phyloP scores from a whole-genome alignment of 2,888 invertebrate genomes.

The Leucania comma region DNA sequence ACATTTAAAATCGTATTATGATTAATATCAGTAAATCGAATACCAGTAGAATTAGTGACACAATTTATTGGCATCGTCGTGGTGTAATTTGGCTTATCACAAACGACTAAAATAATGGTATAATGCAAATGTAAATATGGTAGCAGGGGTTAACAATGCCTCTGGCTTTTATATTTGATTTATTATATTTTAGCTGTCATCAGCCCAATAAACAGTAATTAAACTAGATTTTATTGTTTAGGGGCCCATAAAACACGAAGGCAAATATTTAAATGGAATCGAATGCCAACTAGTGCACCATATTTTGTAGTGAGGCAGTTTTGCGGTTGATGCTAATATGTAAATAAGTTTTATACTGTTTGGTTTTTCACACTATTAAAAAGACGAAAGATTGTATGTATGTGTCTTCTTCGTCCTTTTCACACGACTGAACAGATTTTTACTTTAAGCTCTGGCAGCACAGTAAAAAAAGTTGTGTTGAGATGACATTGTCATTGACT shows the following conservation, averaged over 20 bases:
- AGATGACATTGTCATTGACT: too few species aligned
- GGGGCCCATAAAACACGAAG: neutral
- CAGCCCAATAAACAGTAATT: neutral
- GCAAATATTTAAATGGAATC: neutral
- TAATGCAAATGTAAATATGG: slow-evolving; percentile 17
- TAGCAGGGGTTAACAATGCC: neutral
- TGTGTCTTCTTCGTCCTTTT: too few species aligned
- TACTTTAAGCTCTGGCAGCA: too few species aligned
- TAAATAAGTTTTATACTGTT: too few species aligned
- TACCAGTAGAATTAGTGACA: slow-evolving; percentile 1
- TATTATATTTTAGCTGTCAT: neutral
- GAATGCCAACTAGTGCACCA: neutral
- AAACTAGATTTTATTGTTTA: neutral
- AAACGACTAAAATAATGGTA: slow-evolving; percentile 4
- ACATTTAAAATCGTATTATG: neutral
- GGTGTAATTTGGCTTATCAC: slow-evolving; percentile 5
- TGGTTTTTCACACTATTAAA: too few species aligned
- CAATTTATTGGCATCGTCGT: neutral
- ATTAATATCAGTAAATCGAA: neutral
- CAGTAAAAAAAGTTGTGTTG: too few species aligned
- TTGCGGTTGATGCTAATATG: too few species aligned
- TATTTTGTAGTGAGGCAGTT: neutral
- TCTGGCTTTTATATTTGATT: slow-evolving; percentile 11
- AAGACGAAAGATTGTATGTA: too few species aligned
- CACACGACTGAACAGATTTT: too few species aligned